Conservation (phyloP, 2,888 invertebrate species). For the Diplolepis rosae region DNA sequence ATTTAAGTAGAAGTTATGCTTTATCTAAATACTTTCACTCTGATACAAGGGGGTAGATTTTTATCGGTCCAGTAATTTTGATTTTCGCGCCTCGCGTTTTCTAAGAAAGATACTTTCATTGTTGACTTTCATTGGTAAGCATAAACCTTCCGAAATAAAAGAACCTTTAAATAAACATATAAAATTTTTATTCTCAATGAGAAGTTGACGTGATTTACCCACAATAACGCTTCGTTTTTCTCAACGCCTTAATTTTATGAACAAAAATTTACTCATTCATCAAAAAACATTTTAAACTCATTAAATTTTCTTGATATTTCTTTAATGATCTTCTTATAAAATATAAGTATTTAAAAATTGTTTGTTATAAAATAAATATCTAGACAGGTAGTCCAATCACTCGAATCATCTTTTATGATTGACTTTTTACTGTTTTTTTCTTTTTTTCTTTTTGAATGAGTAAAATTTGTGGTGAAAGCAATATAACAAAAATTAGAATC, state of each 20-base stretch:
- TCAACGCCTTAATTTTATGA: background rate
- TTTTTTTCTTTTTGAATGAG: background rate
- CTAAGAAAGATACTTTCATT: conserved; percentile 24
- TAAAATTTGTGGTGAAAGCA: background rate
- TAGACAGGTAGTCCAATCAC: no score
- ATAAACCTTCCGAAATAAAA: conserved; percentile 6
- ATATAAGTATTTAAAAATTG: background rate
- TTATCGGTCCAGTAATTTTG: conserved; percentile 21
- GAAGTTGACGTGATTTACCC: background rate
- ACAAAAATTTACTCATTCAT: conserved; percentile 3
- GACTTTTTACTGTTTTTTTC: background rate
- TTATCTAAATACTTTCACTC: conserved; percentile 22
- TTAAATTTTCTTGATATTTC: background rate
- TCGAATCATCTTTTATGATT: no score
- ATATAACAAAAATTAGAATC: background rate
- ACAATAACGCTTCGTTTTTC: background rate
- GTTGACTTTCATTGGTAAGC: conserved; percentile 30
- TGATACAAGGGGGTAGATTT: conserved; percentile 9
- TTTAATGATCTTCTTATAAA: background rate
- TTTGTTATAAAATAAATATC: no score
- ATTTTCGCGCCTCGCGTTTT: conserved; percentile 24
- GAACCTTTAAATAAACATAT: conserved; percentile 1
- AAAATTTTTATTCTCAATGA: conserved; percentile 20
- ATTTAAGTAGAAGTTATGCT: background rate
- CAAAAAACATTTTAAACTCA: background rate